These are phyloP conservation scores for Phortica magna DNA, from an alignment of 2,888 invertebrate genomes.

Conservation along the genomic window DNA sequence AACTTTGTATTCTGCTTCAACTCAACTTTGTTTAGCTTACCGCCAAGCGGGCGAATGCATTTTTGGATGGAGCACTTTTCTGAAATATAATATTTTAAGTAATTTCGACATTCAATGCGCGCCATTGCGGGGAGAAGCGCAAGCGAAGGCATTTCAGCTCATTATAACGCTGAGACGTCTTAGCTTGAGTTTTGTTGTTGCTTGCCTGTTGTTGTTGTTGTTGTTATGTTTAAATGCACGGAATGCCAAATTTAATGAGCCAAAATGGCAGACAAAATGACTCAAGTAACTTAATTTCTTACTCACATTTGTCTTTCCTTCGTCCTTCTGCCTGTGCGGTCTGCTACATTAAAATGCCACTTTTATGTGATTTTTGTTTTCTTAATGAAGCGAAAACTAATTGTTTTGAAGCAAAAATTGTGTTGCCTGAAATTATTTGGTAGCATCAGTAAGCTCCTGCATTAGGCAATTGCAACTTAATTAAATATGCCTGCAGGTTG, in stretches of 20 bases:
- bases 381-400: neutral
- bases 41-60: neutral
- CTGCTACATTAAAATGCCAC: neutral
- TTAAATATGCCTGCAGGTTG: too few species aligned
- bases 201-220: neutral
- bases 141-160: constrained; percentile 1
- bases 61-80: neutral
- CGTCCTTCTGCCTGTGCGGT: neutral
- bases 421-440: too few species aligned
- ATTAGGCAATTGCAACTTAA: too few species aligned
- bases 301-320: neutral
- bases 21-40: neutral
- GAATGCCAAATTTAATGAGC: constrained; percentile 22
- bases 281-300: constrained; percentile 26
- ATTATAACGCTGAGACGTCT: constrained; percentile 4
- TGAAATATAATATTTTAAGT: constrained; percentile 4
- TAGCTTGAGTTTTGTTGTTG: neutral
- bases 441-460: too few species aligned
- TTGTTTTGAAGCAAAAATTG: neutral
- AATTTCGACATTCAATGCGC: neutral
- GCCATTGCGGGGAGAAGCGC: neutral
- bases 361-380: neutral
- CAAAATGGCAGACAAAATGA: constrained; percentile 23
- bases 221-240: neutral
- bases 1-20: neutral